phyloP scores from a whole-genome alignment of 2,797 vertebrate genomes.

The Discoglossus pictus region DNA sequence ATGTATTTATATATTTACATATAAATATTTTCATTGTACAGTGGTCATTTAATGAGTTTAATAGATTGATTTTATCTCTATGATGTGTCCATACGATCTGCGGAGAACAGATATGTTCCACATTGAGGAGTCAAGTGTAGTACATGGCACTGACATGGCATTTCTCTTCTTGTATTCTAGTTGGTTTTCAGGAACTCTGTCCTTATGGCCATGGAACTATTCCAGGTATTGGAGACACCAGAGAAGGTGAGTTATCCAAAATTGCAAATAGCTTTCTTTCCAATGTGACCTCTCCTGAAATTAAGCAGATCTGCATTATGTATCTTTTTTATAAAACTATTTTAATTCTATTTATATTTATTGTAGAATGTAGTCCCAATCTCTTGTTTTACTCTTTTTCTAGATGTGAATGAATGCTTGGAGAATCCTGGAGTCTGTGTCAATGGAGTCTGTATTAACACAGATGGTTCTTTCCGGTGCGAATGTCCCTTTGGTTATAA shows the following conservation, averaged over 20 bases:
- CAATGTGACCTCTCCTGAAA: not conserved
- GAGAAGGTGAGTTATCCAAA: conserved; percentile 78
- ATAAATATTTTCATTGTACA: no score
- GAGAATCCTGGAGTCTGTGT: conserved; percentile 86
- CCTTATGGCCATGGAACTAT: conserved; percentile 85
- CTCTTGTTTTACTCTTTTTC: not conserved
- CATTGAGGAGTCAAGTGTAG: no score
- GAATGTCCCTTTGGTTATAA: conserved; percentile 93
- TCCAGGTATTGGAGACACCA: conserved; percentile 74
- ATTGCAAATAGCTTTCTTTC: not conserved
- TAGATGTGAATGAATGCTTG: conserved; percentile 91
- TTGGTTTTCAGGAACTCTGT: conserved; percentile 79
- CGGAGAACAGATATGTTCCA: no score
- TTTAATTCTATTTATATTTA: no score
- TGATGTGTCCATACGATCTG: no score
- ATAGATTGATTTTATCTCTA: no score
- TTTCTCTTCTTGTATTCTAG: conserved; percentile 51
- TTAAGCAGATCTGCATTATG: no score
- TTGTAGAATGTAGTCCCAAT: no score
- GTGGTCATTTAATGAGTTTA: no score
- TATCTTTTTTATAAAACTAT: no score
- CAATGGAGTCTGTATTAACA: conserved; percentile 90
- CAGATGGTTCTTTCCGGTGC: conserved; percentile 92
- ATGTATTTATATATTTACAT: no score
- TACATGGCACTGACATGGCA: no score